phyloP scores from a whole-genome alignment of 2,888 invertebrate genomes.

The Pollenia griseotomentosa region DNA sequence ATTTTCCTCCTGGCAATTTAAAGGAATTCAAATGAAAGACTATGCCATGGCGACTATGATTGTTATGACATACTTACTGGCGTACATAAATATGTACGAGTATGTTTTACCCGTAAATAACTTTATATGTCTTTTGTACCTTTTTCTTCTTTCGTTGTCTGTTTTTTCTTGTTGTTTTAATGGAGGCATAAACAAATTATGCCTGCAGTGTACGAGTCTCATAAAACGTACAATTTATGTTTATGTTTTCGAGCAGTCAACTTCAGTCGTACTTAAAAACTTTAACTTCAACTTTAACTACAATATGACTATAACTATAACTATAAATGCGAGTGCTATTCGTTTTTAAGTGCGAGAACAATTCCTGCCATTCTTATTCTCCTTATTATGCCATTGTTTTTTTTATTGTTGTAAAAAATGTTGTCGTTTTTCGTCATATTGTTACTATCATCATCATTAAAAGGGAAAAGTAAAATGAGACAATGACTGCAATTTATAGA shows the following conservation, averaged over 20 bases:
- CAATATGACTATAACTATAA: neutral
- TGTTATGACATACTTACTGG: constrained; percentile 32
- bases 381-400: constrained; percentile 13
- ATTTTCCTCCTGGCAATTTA: neutral
- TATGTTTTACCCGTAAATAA: constrained; percentile 18
- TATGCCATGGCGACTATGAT: neutral
- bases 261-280: constrained; percentile 49
- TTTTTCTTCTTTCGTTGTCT: neutral
- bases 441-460: constrained; percentile 33
- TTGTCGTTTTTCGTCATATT: constrained; percentile 43
- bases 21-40: neutral
- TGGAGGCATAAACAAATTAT: constrained; percentile 65
- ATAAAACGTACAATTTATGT: constrained; percentile 59
- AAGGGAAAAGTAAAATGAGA: constrained; percentile 18
- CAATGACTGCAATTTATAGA: constrained; percentile 65
- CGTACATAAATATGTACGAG: neutral
- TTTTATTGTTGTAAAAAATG: constrained; percentile 24
- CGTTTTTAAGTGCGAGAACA: neutral
- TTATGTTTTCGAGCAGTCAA: constrained; percentile 18
- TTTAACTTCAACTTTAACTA: constrained; percentile 22
- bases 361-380: constrained; percentile 6
- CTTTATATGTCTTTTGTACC: constrained; percentile 11
- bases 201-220: constrained; percentile 61
- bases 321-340: neutral
- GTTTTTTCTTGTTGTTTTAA: constrained; percentile 24